Evolutionary conservation across 2,113 vertebrate species (phyloP).

Genomic region (Colinus virginianus): DNA sequence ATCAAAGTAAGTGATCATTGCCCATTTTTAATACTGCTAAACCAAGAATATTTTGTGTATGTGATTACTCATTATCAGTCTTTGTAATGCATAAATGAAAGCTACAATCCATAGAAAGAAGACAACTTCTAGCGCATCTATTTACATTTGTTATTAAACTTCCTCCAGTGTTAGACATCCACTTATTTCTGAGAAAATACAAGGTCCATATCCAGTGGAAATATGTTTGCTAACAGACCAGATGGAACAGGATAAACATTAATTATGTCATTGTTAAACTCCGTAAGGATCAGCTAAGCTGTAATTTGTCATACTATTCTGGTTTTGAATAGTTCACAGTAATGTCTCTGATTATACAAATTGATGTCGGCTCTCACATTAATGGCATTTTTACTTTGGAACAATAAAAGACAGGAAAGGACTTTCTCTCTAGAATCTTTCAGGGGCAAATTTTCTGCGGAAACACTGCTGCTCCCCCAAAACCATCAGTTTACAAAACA

Average conservation of each 20-base stretch:
- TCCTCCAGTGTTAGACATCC: background rate
- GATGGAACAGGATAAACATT: constrained; percentile 24
- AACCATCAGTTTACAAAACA: background rate
- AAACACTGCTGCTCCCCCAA: background rate
- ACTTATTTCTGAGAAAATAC: background rate
- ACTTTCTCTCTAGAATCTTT: background rate
- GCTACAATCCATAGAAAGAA: background rate
- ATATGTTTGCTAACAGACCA: constrained; percentile 35
- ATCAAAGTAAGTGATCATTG: background rate
- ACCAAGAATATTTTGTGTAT: background rate
- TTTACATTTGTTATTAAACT: background rate
- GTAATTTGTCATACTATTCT: background rate
- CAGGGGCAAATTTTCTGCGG: background rate
- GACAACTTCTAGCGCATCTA: background rate
- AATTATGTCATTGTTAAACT: constrained; percentile 22
- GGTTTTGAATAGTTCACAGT: background rate
- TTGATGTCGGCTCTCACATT: background rate
- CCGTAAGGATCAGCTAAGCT: background rate
- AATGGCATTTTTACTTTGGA: constrained; percentile 13
- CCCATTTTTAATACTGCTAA: background rate
- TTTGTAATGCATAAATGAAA: background rate
- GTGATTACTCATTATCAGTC: background rate
- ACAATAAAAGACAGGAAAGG: background rate
- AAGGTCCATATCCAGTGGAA: background rate
- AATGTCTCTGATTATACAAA: background rate